phyloP scores from a whole-genome alignment of 2,888 invertebrate species.

The Sarcophaga variegata region DNA sequence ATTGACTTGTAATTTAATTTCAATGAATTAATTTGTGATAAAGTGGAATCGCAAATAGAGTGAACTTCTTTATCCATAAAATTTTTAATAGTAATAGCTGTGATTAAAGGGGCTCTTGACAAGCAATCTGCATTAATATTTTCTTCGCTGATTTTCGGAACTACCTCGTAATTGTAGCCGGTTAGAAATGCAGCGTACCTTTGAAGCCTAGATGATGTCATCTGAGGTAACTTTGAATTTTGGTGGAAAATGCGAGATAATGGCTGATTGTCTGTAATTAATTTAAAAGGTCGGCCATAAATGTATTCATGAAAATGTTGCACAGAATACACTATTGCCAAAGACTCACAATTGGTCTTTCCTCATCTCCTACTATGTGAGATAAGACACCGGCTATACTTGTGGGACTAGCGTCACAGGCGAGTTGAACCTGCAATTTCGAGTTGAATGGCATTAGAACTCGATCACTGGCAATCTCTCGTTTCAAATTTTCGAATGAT shows the following conservation, averaged over 20 bases:
- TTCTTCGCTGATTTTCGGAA: background rate
- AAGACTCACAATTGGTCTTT: too few relatives aligned
- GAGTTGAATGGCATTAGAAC: too few relatives aligned
- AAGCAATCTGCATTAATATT: slow-evolving; percentile 1
- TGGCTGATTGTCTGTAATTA: slow-evolving; percentile 12
- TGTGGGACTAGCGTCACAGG: too few relatives aligned
- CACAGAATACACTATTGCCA: too few relatives aligned
- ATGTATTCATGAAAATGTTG: too few relatives aligned
- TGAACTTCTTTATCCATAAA: background rate
- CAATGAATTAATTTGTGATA: background rate
- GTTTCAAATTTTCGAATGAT: too few relatives aligned
- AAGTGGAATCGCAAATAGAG: background rate
- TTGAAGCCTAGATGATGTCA: background rate
- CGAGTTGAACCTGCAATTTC: too few relatives aligned
- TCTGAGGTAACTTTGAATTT: slow-evolving; percentile 23
- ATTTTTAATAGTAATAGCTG: background rate
- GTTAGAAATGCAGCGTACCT: slow-evolving; percentile 8
- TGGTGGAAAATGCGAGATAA: slow-evolving; percentile 15
- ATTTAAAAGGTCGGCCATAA: too few relatives aligned
- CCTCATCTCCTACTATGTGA: too few relatives aligned
- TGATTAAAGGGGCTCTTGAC: background rate
- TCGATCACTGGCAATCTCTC: too few relatives aligned
- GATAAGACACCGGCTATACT: too few relatives aligned
- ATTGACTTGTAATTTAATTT: slow-evolving; percentile 6
- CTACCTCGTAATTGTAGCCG: background rate